Evolutionary conservation across 2,888 invertebrate genomes (phyloP), one percentile per base, ranked within the genome.

Genomic region (Limulus polyphemus): DNA sequence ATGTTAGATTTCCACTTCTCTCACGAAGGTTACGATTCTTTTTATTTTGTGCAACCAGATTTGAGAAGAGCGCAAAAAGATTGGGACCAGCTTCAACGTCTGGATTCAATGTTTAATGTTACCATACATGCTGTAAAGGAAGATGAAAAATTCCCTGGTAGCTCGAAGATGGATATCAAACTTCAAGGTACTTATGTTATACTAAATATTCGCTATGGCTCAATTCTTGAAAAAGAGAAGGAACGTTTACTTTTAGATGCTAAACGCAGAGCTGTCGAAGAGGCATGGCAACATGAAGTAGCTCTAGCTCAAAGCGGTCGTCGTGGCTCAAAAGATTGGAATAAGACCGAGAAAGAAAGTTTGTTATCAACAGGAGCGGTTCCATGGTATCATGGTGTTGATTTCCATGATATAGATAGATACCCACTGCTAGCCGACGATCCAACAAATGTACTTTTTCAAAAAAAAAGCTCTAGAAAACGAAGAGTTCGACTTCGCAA

Each of bases 391-490:
- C 87, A 89, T 62, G 91, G 92, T 58, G 83, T 86, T 16, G 93
- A 92, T 76, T 87, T 93, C 65, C 91, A 92, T 77, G 89, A 90
- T 73, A 85, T 92, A 63, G 85, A 88, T 73, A 83, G 86, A 72
- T 93, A 88, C 79, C 93, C 94, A 0, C 89, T 90, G 74, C 79
- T 95, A 56, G 93, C 94, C 16, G 94, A 95, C 75, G 94, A 95
- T 79, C 93, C 93, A 32, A 91, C 90, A 59, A 95, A 94, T 79
- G 89, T 94, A 46, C 86, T 87, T 64, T 92, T 92, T 77, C 88
- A 88, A 60, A 82, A 69, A 52, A 68, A 69, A 48, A 65, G 68
- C 49, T 61, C 59, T 11, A 56, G 68, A 13, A 68, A 68, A 57
- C 58, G 68, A 32, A 51, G 69, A 51, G 63, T 63, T 54, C 61